phyloP scores from a whole-genome alignment of 2,888 invertebrate species.

The Cephus runcator region DNA sequence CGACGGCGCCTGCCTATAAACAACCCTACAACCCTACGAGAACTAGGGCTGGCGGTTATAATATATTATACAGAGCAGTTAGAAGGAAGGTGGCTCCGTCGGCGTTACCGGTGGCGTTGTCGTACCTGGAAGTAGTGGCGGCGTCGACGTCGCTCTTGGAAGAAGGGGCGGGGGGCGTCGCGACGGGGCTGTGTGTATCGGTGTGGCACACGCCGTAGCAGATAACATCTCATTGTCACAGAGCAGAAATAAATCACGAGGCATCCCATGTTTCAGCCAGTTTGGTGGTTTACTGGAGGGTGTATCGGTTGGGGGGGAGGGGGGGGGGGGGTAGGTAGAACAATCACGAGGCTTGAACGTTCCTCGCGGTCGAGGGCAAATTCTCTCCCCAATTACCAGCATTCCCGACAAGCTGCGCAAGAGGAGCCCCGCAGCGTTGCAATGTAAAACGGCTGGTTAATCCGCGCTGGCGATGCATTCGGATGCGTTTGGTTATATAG shows the following conservation, averaged over 20 bases:
- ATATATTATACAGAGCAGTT: slow-evolving; percentile 27
- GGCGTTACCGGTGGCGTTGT: slow-evolving; percentile 33
- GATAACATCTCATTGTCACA: slow-evolving; percentile 61
- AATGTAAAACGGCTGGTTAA: slow-evolving; percentile 19
- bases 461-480: too few relatives aligned
- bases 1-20: slow-evolving; percentile 44
- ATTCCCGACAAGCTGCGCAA: slow-evolving; percentile 30
- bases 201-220: slow-evolving; percentile 43
- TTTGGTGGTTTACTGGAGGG: not conserved
- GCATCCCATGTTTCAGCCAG: not conserved
- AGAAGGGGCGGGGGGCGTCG: not conserved
- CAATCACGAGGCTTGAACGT: slow-evolving; percentile 35
- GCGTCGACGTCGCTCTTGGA: slow-evolving; percentile 26
- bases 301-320: slow-evolving; percentile 29
- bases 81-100: slow-evolving; percentile 15
- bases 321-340: slow-evolving; percentile 45
- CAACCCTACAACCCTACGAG: slow-evolving; percentile 33
- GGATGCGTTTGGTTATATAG: too few relatives aligned
- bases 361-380: slow-evolving; percentile 39
- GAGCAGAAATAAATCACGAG: slow-evolving; percentile 51
- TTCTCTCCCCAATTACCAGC: slow-evolving; percentile 47
- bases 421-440: slow-evolving; percentile 31
- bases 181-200: slow-evolving; percentile 24
- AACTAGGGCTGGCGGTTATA: slow-evolving; percentile 24
- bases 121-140: slow-evolving; percentile 3